phyloP scores from a whole-genome alignment of 2,797 vertebrate species.

The Notoglanidium macrostoma region DNA sequence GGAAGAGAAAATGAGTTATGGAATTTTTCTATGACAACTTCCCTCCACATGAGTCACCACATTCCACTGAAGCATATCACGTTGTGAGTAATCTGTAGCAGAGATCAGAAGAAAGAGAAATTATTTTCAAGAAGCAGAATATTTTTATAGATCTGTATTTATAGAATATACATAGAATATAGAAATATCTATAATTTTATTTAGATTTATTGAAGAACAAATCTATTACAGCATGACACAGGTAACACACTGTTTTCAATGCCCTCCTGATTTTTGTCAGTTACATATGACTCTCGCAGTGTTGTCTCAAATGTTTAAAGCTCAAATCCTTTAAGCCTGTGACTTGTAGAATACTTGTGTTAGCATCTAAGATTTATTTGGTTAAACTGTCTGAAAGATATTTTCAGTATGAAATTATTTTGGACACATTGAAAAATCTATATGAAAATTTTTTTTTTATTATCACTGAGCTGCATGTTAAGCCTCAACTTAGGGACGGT shows the following conservation, averaged over 20 bases:
- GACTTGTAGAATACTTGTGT: slow-evolving; percentile 20
- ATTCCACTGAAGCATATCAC: neutral
- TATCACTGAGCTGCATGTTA: neutral
- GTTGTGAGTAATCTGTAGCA: neutral
- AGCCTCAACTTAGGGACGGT: neutral
- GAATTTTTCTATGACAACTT: neutral
- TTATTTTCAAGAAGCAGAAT: neutral
- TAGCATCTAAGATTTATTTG: neutral
- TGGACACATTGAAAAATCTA: neutral
- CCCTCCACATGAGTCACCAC: neutral
- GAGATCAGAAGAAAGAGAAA: neutral
- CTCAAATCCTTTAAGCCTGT: slow-evolving; percentile 3
- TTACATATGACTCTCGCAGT: neutral
- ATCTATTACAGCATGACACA: neutral
- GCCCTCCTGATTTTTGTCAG: neutral
- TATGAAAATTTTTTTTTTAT: neutral
- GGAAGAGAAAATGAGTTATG: neutral
- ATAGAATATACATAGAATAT: too few species aligned
- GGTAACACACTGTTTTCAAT: neutral
- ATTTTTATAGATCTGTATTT: neutral
- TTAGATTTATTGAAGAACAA: too few species aligned
- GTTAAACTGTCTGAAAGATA: neutral
- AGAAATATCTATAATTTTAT: too few species aligned
- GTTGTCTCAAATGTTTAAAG: neutral
- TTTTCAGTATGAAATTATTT: neutral